Percentiles rank a stretch among this genome's conserved stretches.
phyloP scores from a whole-genome alignment of 2,888 invertebrate species.

The Nemotelus nigrinus region DNA sequence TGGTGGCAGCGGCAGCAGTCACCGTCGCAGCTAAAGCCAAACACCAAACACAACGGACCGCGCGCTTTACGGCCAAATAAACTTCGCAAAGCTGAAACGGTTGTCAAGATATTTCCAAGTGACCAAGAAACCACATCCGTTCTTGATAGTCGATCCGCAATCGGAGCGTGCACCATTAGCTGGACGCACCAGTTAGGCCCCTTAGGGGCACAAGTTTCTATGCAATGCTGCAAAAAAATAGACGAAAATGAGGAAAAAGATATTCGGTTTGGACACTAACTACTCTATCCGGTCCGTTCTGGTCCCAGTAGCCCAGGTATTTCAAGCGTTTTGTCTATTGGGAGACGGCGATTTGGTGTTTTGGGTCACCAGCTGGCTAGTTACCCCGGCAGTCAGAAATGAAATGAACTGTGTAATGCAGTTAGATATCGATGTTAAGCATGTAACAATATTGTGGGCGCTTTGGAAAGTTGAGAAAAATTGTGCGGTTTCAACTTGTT shows the following conservation, averaged over 20 bases:
- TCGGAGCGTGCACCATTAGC: constrained; percentile 2
- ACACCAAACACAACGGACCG: neutral
- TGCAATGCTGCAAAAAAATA: constrained; percentile 18
- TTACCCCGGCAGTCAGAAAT: neutral
- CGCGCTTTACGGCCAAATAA: constrained; percentile 30
- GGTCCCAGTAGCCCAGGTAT: constrained; percentile 3
- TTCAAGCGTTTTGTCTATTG: too few species aligned
- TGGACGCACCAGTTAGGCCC: neutral
- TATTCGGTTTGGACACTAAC: constrained; percentile 24
- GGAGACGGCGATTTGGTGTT: neutral
- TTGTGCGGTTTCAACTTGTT: too few species aligned
- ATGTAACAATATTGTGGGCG: neutral
- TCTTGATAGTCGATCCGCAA: constrained; percentile 35
- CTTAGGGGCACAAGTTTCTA: constrained; percentile 19
- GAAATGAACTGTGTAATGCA: neutral
- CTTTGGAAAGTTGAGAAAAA: neutral
- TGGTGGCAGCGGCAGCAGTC: constrained; percentile 2
- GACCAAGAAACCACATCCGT: constrained; percentile 41
- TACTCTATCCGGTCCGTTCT: constrained; percentile 26
- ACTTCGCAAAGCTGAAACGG: constrained; percentile 30
- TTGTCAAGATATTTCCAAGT: constrained; percentile 13
- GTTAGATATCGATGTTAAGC: too few species aligned
- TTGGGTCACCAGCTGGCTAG: neutral
- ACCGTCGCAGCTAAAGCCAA: too few species aligned
- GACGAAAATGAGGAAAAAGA: constrained; percentile 14